Base-by-base conservation (phyloP, 2,888 invertebrate genomes). In the Hyposoter didymator region DNA sequence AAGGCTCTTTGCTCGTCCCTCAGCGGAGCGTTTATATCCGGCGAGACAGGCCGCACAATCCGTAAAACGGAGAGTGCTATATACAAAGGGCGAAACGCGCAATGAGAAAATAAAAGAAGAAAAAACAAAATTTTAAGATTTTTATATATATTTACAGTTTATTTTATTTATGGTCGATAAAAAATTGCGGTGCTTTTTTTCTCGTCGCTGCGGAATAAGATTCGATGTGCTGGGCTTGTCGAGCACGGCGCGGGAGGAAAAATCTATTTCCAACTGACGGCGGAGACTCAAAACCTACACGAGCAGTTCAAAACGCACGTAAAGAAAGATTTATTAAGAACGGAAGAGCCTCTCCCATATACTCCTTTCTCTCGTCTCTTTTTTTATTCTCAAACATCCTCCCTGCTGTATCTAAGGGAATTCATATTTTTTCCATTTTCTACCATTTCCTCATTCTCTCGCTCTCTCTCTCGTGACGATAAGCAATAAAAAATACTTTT, bases 291-390 rank as follows among this genome's bases (percentile, higher is more conserved):
- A 75, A 75, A 64, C 75, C 64, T 39, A 45, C 28, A 12, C 62
- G 22, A 75, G 70, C 78, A 59, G 75, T 79, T 79, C 84, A 69
- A 72, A 74, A 76, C 73, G 78, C 78, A 74, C 89, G 89, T 87
- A 89, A 87, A 82, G 88, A 89, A 81, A 89, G 90, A 90, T 90
- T 90, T 90, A 90, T 88, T 89, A 86, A 81, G 81, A 90, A 89
- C 90, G 90, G 90, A 90, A 90, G 88, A 86, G 76, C 45, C 52
- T 70, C 81, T 49, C 69, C 43, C 39, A 69, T 85, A 82, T 88
- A 87, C 87, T 87, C 83, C 84, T 85, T 86, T 82, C 80, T 82
- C 78, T 81, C 69, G 59, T 78, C 62, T 72, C 74, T 80, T 73
- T 66, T 35, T 19, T 35, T 82, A 74, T 8, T 7, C 45, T 17